phyloP scores from a whole-genome alignment of 92 coral and sea anemone genomes.

The Porites rus region DNA sequence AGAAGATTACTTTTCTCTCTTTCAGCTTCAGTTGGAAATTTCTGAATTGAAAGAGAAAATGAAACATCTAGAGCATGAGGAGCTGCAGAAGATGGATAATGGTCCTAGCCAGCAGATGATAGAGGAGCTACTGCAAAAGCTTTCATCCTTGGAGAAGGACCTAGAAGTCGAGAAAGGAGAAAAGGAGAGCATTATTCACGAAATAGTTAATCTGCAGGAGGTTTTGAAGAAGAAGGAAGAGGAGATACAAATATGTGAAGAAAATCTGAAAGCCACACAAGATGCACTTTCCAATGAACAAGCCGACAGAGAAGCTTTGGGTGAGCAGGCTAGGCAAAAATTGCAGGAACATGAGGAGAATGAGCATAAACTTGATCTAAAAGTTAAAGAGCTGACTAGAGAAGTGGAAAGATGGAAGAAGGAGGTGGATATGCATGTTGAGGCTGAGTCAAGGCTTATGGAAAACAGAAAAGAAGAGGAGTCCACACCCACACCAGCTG shows the following conservation, averaged over 20 bases:
- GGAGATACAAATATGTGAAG: slow-evolving; percentile 21
- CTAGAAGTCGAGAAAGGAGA: slow-evolving; percentile 57
- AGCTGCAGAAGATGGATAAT: slow-evolving; percentile 17
- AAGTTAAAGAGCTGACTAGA: slow-evolving; percentile 48
- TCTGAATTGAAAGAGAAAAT: slow-evolving; percentile 8
- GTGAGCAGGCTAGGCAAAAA: slow-evolving; percentile 77
- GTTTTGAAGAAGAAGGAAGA: slow-evolving; percentile 62
- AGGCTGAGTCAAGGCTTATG: slow-evolving; percentile 75
- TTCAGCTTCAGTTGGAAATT: slow-evolving; percentile 29
- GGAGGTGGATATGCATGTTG: slow-evolving; percentile 81
- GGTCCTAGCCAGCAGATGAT: slow-evolving; percentile 20
- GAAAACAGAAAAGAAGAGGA: slow-evolving; percentile 50
- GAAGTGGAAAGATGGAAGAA: slow-evolving; percentile 86
- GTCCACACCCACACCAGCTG: slow-evolving; percentile 18
- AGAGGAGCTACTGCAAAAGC: slow-evolving; percentile 22
- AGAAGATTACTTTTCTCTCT: not conserved
- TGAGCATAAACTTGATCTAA: slow-evolving; percentile 44
- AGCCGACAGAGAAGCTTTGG: slow-evolving; percentile 74
- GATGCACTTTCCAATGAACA: slow-evolving; percentile 57
- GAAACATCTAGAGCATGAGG: not conserved
- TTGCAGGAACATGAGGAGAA: slow-evolving; percentile 55
- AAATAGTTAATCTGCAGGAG: slow-evolving; percentile 84
- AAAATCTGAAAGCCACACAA: slow-evolving; percentile 43
- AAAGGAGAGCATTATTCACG: slow-evolving; percentile 79
- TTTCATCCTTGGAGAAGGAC: slow-evolving; percentile 24